phyloP scores from a whole-genome alignment of 2,888 invertebrate genomes.

The Branchellion lobata region DNA sequence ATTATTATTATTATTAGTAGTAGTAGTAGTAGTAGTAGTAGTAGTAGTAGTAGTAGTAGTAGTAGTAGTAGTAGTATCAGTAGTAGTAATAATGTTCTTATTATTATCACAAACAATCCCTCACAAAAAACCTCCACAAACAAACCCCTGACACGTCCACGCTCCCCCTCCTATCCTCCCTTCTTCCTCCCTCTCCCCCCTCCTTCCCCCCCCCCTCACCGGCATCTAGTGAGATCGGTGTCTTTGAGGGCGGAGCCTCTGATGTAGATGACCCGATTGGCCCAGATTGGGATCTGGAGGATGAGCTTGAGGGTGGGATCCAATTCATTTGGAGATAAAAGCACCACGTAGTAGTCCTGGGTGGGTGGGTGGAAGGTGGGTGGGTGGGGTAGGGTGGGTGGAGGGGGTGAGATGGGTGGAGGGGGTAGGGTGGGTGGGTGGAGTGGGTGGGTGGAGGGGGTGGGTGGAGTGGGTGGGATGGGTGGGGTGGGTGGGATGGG shows the following conservation, averaged over 20 bases:
- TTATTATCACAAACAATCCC: too few relatives aligned
- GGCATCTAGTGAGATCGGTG: conserved; percentile 86
- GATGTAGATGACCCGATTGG: conserved; percentile 92
- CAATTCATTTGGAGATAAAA: conserved; percentile 93
- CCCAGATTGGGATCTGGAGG: conserved; percentile 91
- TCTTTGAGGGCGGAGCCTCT: conserved; percentile 95
- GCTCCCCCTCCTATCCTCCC: too few relatives aligned
- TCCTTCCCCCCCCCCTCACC: conserved; percentile 52
- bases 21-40: too few relatives aligned
- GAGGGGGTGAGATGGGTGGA: background rate
- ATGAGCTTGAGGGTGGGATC: conserved; percentile 98
- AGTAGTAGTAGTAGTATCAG: too few relatives aligned
- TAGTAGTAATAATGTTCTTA: too few relatives aligned
- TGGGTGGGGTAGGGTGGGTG: background rate
- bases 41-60: too few relatives aligned
- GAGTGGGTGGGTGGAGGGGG: background rate
- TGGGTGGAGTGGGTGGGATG: background rate
- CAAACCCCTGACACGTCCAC: too few relatives aligned
- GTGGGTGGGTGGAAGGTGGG: too few relatives aligned
- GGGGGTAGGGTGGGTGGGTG: too few relatives aligned
- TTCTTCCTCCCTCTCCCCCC: too few relatives aligned
- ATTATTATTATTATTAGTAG: too few relatives aligned
- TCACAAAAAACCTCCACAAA: too few relatives aligned
- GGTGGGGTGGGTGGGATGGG: background rate
- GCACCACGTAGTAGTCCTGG: conserved; percentile 90